A percentile compares a stretch with the other conserved stretches of the same genome.
Conservation (phyloP, 2,888 invertebrate species). For the Pyrochroa serraticornis region DNA sequence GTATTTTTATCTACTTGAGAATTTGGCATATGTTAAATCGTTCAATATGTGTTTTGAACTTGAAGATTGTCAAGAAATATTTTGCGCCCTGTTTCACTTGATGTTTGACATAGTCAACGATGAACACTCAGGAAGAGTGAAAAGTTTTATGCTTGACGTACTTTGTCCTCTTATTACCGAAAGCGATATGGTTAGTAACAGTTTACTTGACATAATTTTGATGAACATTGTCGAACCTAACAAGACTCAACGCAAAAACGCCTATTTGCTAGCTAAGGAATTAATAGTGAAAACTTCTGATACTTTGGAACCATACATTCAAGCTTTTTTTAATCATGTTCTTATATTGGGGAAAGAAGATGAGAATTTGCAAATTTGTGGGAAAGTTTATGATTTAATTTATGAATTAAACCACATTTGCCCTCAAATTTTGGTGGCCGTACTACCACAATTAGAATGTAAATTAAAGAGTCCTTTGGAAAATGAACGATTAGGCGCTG, state of each 20-base stretch:
- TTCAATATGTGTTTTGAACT: constrained; percentile 99
- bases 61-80: constrained; percentile 96
- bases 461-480: constrained; percentile 92
- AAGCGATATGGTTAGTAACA: constrained; percentile 93
- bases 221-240: constrained; percentile 93
- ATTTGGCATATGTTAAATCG: constrained; percentile 95
- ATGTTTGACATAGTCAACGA: constrained; percentile 97
- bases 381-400: constrained; percentile 92
- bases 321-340: constrained; percentile 97
- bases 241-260: constrained; percentile 87
- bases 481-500: constrained; percentile 85
- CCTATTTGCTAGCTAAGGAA: constrained; percentile 89
- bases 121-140: constrained; percentile 95
- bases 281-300: constrained; percentile 89
- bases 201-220: constrained; percentile 90
- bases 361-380: constrained; percentile 76
- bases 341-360: constrained; percentile 92
- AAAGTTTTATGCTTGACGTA: constrained; percentile 96
- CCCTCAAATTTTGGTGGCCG: constrained; percentile 82
- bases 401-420: constrained; percentile 95
- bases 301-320: constrained; percentile 92
- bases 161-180: constrained; percentile 93
- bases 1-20: constrained; percentile 96
- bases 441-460: constrained; percentile 93
- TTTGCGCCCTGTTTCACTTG: constrained; percentile 88